phyloP scores from a whole-genome alignment of 2,797 vertebrate species.

The Carcharodon carcharias region DNA sequence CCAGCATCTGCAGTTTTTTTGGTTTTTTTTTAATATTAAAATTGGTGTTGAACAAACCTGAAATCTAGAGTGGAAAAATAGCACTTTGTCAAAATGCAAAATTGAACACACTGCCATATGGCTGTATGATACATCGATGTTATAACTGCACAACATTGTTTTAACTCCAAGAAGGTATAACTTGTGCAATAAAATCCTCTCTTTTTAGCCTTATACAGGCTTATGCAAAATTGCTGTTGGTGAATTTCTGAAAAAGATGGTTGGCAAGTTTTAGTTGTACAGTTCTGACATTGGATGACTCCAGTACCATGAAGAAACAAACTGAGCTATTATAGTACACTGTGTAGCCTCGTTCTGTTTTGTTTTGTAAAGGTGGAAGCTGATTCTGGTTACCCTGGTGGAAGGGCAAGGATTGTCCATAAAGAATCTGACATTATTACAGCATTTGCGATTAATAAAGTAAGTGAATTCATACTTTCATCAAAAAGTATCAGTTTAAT shows the following conservation, averaged over 20 bases:
- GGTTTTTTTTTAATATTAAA: too few relatives aligned
- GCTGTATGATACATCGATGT: neutral
- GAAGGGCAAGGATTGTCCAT: conserved; percentile 93
- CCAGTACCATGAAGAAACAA: neutral
- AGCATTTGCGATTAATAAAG: conserved; percentile 97
- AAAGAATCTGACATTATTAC: conserved; percentile 98
- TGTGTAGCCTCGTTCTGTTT: neutral
- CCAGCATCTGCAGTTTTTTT: too few relatives aligned
- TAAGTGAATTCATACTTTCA: conserved; percentile 48
- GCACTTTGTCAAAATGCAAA: neutral
- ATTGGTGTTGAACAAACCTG: neutral
- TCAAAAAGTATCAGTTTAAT: neutral
- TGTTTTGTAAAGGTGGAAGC: conserved; percentile 66
- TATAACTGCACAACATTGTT: neutral
- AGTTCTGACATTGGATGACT: neutral
- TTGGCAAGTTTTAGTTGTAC: neutral
- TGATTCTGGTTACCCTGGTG: conserved; percentile 67
- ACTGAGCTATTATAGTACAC: neutral
- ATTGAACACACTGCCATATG: neutral
- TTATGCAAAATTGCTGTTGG: neutral
- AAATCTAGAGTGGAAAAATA: neutral
- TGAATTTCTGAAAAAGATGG: neutral
- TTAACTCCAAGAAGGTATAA: neutral
- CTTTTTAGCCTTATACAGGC: neutral
- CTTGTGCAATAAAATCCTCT: neutral